Evolutionary conservation across 2,113 vertebrate species (phyloP).

Genomic region (Podarcis raffonei): DNA sequence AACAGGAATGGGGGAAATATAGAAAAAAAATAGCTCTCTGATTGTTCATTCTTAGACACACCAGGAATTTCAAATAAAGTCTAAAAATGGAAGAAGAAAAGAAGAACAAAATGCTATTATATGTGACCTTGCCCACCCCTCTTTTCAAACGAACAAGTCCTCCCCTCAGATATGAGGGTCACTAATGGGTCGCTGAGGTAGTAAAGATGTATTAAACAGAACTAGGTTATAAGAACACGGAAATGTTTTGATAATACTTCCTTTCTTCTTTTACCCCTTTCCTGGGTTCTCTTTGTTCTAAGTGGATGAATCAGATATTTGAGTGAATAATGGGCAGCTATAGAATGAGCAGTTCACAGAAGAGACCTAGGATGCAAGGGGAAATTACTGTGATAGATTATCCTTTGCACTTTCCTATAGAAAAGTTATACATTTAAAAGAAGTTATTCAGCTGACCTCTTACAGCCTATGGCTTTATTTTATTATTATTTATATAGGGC

Average conservation of each 20-base stretch:
- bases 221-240: background rate
- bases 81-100: background rate
- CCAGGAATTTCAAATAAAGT: background rate
- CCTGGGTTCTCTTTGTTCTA: background rate
- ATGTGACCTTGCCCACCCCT: background rate
- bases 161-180: background rate
- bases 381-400: background rate
- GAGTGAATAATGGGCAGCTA: background rate
- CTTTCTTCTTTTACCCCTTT: background rate
- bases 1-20: background rate
- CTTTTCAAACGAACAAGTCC: background rate
- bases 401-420: no score
- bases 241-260: background rate
- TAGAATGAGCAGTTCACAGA: background rate
- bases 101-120: background rate
- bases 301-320: background rate
- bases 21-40: background rate
- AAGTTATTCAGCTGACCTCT: no score
- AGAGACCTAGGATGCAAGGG: background rate
- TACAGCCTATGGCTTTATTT: no score
- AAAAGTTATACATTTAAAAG: no score
- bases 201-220: background rate
- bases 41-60: background rate
- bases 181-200: background rate
- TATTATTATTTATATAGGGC: no score